Conservation (phyloP, 2,797 vertebrate genomes). For the Psittacula derbiana region DNA sequence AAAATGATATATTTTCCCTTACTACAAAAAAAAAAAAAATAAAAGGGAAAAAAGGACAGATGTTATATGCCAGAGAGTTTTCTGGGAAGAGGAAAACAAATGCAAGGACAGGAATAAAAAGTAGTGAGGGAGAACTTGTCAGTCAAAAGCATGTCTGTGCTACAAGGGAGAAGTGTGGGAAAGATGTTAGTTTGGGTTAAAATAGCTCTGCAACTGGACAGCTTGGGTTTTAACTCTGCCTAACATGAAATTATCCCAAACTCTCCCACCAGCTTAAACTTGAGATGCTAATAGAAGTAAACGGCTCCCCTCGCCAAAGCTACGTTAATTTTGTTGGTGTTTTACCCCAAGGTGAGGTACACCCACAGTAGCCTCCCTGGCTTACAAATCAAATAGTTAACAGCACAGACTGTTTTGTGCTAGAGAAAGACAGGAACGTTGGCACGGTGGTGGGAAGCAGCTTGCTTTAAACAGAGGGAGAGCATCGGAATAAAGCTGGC, state of each 20-base stretch:
- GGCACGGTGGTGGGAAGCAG: rapidly evolving
- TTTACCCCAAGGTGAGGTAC: not conserved
- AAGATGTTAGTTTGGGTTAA: conserved; percentile 30
- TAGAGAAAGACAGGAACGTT: rapidly evolving
- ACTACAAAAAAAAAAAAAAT: not conserved
- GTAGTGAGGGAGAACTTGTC: not conserved
- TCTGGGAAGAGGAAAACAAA: conserved; percentile 21
- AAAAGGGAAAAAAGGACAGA: not conserved
- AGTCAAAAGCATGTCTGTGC: not conserved
- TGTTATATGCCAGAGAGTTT: not conserved
- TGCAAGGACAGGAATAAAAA: conserved; percentile 16
- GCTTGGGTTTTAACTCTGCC: not conserved
- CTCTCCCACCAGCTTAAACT: not conserved
- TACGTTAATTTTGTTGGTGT: not conserved
- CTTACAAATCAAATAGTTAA: not conserved
- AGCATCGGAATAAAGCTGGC: not conserved
- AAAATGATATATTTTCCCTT: not conserved
- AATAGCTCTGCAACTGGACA: not conserved
- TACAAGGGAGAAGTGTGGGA: conserved; percentile 43
- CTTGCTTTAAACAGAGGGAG: not conserved
- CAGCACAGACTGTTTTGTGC: not conserved
- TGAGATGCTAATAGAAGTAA: not conserved
- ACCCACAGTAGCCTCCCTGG: not conserved
- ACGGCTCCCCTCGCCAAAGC: not conserved
- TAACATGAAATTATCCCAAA: conserved; percentile 22